Conservation (phyloP, 2,113 vertebrate species). For the Lamprologus tigripictilis region DNA sequence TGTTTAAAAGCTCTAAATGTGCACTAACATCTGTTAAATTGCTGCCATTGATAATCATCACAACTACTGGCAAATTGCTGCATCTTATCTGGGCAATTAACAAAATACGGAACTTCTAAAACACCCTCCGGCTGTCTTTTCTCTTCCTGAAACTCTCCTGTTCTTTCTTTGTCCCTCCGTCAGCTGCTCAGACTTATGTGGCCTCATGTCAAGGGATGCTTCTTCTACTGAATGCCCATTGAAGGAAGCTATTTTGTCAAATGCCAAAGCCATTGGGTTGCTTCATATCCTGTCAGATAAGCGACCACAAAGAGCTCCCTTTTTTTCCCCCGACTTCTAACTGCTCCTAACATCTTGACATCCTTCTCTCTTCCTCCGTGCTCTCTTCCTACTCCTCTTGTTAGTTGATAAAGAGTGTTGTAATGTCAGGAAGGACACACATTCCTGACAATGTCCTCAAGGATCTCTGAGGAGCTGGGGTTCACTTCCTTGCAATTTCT, state of each 20-base stretch:
- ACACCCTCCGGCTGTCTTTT: constrained; percentile 58
- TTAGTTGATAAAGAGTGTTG: constrained; percentile 68
- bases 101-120: constrained; percentile 67
- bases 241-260: constrained; percentile 76
- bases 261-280: constrained; percentile 69
- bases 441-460: constrained; percentile 65
- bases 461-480: constrained; percentile 52
- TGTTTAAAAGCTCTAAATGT: constrained; percentile 34
- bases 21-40: constrained; percentile 65
- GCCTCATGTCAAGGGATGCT: constrained; percentile 53
- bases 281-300: constrained; percentile 79
- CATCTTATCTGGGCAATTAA: constrained; percentile 69
- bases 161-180: background rate
- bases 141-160: constrained; percentile 19
- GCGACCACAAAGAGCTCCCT: constrained; percentile 67
- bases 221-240: constrained; percentile 63
- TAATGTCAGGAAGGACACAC: constrained; percentile 74
- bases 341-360: constrained; percentile 63
- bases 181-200: constrained; percentile 46
- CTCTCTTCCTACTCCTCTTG: constrained; percentile 52
- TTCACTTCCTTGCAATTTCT: constrained; percentile 12
- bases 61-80: constrained; percentile 66
- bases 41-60: constrained; percentile 67
- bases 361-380: constrained; percentile 53
- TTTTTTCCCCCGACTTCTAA: constrained; percentile 44